A percentile compares a stretch with the other conserved stretches of the same genome.
Evolutionary conservation across 2,797 vertebrate species (phyloP).

Genomic region (Anabacerthia variegaticeps): DNA sequence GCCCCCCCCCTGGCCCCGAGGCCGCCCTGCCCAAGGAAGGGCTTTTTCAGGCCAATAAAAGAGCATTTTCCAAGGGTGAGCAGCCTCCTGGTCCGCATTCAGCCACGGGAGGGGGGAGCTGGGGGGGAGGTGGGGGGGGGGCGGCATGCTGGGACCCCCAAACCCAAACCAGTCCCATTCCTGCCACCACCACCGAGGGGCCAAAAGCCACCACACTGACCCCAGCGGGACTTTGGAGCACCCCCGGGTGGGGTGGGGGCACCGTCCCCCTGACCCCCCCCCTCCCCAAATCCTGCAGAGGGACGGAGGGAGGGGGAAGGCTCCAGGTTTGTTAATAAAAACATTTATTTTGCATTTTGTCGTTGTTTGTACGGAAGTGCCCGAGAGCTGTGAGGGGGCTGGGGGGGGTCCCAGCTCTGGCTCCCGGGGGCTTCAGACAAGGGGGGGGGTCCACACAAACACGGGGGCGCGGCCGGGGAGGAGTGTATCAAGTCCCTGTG

Average conservation of each 20-base stretch:
- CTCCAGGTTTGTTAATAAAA: slow-evolving; percentile 82
- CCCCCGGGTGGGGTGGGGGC: neutral
- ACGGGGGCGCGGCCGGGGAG: slow-evolving; percentile 55
- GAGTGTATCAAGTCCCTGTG: slow-evolving; percentile 76
- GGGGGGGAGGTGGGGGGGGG: too few species aligned
- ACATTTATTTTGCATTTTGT: slow-evolving; percentile 86
- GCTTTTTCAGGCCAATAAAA: neutral
- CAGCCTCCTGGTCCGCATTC: neutral
- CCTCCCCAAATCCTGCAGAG: neutral
- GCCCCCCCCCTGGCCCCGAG: neutral
- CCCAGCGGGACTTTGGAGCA: neutral
- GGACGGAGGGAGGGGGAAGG: neutral
- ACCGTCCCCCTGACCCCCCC: neutral
- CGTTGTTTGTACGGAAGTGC: slow-evolving; percentile 82
- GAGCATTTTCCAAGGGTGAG: neutral
- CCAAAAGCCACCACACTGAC: fast-evolving
- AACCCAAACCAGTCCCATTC: neutral
- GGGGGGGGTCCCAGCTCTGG: neutral
- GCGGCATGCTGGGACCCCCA: neutral
- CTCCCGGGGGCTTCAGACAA: slow-evolving; percentile 5
- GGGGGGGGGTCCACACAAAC: slow-evolving; percentile 53
- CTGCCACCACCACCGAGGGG: neutral
- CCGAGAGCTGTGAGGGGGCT: slow-evolving; percentile 59
- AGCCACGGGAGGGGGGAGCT: neutral
- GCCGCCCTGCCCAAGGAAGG: neutral